Percentiles rank a stretch among this genome's conserved stretches.
Conservation (phyloP, 2,888 invertebrate genomes). For the Molorchus minor region DNA sequence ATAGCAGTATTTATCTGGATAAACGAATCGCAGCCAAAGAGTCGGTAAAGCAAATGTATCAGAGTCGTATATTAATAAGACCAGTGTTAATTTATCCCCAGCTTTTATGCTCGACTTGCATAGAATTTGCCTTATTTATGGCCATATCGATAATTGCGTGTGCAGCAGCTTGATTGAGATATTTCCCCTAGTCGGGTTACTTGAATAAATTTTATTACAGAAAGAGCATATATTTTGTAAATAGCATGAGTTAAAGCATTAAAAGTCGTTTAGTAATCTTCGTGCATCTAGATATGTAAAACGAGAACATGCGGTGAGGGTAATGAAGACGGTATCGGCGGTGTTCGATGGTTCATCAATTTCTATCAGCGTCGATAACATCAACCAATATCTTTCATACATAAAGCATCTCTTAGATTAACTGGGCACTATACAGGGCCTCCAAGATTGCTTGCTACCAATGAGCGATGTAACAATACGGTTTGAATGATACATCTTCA, state of each 20-base stretch:
- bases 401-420: conserved; percentile 38
- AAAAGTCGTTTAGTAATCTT: conserved; percentile 61
- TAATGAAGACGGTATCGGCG: conserved; percentile 58
- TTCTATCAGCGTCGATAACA: conserved; percentile 48
- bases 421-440: too few relatives aligned
- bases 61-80: conserved; percentile 53
- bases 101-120: conserved; percentile 53
- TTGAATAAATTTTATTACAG: conserved; percentile 48
- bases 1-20: conserved; percentile 56
- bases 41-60: conserved; percentile 20
- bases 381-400: conserved; percentile 46
- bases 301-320: conserved; percentile 60
- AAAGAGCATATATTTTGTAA: conserved; percentile 57
- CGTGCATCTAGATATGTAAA: conserved; percentile 64
- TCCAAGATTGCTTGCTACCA: too few relatives aligned
- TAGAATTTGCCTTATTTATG: conserved; percentile 57
- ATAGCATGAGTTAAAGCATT: conserved; percentile 62
- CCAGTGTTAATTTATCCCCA: conserved; percentile 54
- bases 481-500: too few relatives aligned
- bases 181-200: conserved; percentile 52
- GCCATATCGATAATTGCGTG: conserved; percentile 60
- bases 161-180: conserved; percentile 59
- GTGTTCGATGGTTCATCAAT: conserved; percentile 52
- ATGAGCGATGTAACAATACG: too few relatives aligned
- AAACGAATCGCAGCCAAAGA: conserved; percentile 47